Evolutionary conservation across 2,113 vertebrate species (phyloP).

Genomic region (Etheostoma spectabile): DNA sequence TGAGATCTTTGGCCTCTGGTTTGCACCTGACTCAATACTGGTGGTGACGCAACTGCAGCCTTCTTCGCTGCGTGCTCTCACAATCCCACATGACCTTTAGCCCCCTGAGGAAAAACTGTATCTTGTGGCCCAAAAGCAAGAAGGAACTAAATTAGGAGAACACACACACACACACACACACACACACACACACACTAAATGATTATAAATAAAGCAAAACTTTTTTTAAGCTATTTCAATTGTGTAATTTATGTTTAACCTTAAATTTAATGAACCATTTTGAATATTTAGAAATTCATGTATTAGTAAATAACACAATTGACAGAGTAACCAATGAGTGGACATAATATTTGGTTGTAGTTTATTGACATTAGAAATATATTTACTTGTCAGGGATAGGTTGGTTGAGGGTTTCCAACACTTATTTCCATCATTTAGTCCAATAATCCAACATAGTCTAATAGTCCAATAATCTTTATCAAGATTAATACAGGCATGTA

Average conservation of each 20-base stretch:
- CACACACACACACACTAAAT: background rate
- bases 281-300: background rate
- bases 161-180: background rate
- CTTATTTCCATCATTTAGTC: background rate
- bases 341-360: background rate
- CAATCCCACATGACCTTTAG: constrained; percentile 78
- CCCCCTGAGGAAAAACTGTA: constrained; percentile 55
- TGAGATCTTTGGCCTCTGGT: constrained; percentile 66
- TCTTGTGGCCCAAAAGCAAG: constrained; percentile 33
- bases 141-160: constrained; percentile 18
- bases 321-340: background rate
- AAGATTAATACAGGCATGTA: too few species aligned
- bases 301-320: background rate
- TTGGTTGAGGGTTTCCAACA: background rate
- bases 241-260: background rate
- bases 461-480: too few species aligned
- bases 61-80: constrained; percentile 59
- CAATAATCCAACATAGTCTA: background rate
- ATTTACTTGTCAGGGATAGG: background rate
- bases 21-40: constrained; percentile 79
- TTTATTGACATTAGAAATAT: background rate
- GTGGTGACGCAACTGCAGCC: constrained; percentile 75
- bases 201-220: background rate
- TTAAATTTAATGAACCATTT: background rate
- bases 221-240: constrained; percentile 6